Evolutionary conservation across 2,797 vertebrate genomes (phyloP).

Genomic region (Sorex maritimensis): DNA sequence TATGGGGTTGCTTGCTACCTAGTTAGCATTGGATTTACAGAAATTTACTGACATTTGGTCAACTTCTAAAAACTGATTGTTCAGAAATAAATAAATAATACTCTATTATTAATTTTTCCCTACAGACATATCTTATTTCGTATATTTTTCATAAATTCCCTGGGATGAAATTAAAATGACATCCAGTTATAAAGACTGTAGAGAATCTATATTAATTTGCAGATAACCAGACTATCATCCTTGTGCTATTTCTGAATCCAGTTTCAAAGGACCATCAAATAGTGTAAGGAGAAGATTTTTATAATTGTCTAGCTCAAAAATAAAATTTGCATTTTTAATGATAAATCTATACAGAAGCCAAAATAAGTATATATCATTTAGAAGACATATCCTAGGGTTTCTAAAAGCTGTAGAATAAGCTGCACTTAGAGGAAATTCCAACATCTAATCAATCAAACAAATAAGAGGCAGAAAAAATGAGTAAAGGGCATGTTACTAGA

Average conservation of each 20-base stretch:
- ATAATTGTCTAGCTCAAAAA: slow-evolving; percentile 15
- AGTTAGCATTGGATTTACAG: background rate
- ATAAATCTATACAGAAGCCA: slow-evolving; percentile 54
- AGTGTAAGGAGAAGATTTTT: background rate
- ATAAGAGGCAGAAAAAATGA: slow-evolving; percentile 28
- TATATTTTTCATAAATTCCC: background rate
- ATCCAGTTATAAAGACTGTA: slow-evolving; percentile 66
- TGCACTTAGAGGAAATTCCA: slow-evolving; percentile 55
- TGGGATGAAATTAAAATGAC: slow-evolving; percentile 21
- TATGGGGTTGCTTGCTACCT: background rate
- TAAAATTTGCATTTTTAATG: slow-evolving; percentile 56
- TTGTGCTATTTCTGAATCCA: slow-evolving; percentile 66
- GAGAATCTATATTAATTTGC: slow-evolving; percentile 56
- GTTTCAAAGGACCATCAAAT: slow-evolving; percentile 68
- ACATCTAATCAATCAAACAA: slow-evolving; percentile 56
- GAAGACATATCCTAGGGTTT: slow-evolving; percentile 14
- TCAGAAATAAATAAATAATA: slow-evolving; percentile 54
- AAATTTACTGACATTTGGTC: slow-evolving; percentile 1
- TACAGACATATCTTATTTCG: background rate
- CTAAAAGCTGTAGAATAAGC: slow-evolving; percentile 51
- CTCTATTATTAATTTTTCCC: background rate
- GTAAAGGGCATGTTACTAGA: slow-evolving; percentile 8
- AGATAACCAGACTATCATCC: slow-evolving; percentile 58
- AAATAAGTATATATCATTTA: slow-evolving; percentile 40
- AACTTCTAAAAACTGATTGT: slow-evolving; percentile 49